phyloP scores from a whole-genome alignment of 2,113 vertebrate genomes.

The Rattus norvegicus region DNA sequence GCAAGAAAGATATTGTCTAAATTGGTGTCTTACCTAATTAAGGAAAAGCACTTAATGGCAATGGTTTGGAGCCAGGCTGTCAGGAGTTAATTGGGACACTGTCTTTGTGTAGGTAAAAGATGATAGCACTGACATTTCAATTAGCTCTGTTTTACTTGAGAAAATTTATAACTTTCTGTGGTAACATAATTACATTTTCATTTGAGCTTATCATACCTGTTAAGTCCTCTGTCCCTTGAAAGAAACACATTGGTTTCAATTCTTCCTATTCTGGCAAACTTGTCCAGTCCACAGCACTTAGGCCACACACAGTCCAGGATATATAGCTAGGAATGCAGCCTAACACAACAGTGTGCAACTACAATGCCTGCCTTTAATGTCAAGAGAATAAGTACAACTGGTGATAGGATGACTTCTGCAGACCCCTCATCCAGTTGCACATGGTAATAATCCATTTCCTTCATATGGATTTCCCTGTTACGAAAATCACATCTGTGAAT shows the following conservation, averaged over 20 bases:
- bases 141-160: conserved; percentile 23
- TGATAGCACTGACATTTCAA: conserved; percentile 53
- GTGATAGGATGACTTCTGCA: not conserved
- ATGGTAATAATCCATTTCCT: not conserved
- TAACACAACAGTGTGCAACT: not conserved
- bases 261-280: not conserved
- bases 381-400: too few relatives aligned
- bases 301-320: not conserved
- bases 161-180: conserved; percentile 12
- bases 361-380: too few relatives aligned
- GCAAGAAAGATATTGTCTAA: conserved; percentile 42
- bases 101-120: not conserved
- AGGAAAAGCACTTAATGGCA: not conserved
- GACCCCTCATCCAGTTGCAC: fast-evolving
- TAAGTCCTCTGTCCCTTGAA: not conserved
- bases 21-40: conserved; percentile 52
- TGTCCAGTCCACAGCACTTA: not conserved
- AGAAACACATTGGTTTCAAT: not conserved
- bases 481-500: not conserved
- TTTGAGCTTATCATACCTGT: not conserved
- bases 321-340: not conserved
- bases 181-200: not conserved
- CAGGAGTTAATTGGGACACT: not conserved
- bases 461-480: not conserved
- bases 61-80: not conserved